Evolutionary conservation across 1,140 invertebrate genomes (phyloP).

Genomic region (Laupala kohalensis): DNA sequence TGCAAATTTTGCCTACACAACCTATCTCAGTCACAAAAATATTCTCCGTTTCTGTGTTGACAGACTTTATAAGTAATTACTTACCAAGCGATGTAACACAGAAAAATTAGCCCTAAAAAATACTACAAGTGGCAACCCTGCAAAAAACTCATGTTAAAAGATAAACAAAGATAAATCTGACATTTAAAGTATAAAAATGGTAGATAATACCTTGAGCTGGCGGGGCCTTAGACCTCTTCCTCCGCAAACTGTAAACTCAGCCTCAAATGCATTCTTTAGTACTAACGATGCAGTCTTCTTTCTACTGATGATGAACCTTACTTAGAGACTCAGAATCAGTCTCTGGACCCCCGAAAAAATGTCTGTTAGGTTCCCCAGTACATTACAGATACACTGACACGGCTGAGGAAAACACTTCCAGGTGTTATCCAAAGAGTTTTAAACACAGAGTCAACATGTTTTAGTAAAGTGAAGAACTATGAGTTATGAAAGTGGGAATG

Average conservation of each 20-base stretch:
- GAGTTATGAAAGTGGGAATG: neutral
- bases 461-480: neutral
- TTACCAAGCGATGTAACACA: constrained; percentile 11
- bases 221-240: constrained; percentile 12
- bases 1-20: neutral
- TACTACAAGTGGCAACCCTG: constrained; percentile 17
- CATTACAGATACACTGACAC: constrained; percentile 6
- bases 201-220: constrained; percentile 29
- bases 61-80: constrained; percentile 1
- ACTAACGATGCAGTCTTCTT: constrained; percentile 17
- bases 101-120: constrained; percentile 4
- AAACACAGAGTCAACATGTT: neutral
- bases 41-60: neutral
- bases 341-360: constrained; percentile 9
- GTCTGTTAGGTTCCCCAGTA: constrained; percentile 7
- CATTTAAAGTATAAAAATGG: constrained; percentile 24
- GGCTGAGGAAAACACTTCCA: neutral
- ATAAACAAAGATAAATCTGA: constrained; percentile 14
- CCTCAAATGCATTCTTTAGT: constrained; percentile 19
- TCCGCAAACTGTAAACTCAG: constrained; percentile 19
- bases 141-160: constrained; percentile 14
- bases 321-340: constrained; percentile 8
- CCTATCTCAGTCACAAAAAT: neutral
- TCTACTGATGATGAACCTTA: constrained; percentile 15
- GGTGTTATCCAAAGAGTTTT: constrained; percentile 2